Base-by-base conservation (phyloP, 1,140 invertebrate species). In the Drosophila biarmipes region DNA sequence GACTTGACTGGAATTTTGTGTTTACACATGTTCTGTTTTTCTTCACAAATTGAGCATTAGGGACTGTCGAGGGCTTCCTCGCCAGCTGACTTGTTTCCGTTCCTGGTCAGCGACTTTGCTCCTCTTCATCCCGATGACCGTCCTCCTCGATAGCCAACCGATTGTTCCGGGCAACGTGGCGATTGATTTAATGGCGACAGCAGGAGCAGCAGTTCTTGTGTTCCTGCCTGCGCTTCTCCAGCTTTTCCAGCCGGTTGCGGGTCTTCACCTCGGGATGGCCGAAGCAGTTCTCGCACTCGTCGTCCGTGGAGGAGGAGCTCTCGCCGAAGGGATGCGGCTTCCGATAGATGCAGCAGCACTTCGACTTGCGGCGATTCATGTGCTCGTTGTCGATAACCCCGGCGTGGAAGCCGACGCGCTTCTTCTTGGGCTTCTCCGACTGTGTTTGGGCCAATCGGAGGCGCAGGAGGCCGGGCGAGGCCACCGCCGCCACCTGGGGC, bases 341-440 rank as follows among this genome's bases (percentile, higher is more conserved):
- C 78, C 96, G 95, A 91, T 96, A 98, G 89, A 97, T 96, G 92
- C 97, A 98, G 91, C 97, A 98, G 93, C 97, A 98, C 94, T 98
- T 98, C 53, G 97, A 98, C 92, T 98, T 98, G 92, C 97, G 98
- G 91, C 96, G 97, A 85, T 97, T 96, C 95, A 98, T 94, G 90
- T 97, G 92, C 93, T 98, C 97, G 93, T 98, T 98, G 90, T 98
- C 97, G 19, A 98, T 95, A 2, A 97, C 98, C 61, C 95, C 96
- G 71, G 95, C 95, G 17, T 95, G 95, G 96, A 97, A 98, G 77
- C 95, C 95, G 4, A 98, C 97, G 93, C 96, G 95, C 11, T 29
- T 15, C 17, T 2, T 14, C 24, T 3, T 93, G 19, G 93, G 93
- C 91, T 95, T 95, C 12, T 11, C 8, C 96, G 7, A 17, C 45